Conservation (phyloP, 2,888 invertebrate species). For the Drosophila nr. perissopoda region DNA sequence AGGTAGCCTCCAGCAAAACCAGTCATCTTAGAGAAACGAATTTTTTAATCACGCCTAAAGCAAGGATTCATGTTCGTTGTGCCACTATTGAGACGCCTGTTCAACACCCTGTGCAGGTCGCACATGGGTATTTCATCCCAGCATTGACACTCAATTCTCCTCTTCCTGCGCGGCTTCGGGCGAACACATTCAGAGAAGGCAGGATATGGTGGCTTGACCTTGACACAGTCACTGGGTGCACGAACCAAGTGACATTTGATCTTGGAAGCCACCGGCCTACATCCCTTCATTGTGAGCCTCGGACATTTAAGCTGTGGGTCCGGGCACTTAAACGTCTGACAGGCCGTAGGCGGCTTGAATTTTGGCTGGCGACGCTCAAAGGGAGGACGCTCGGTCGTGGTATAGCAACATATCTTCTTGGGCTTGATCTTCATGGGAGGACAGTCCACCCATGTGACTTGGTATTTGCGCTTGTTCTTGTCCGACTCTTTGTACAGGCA, state of each 20-base stretch:
- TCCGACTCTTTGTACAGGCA: slow-evolving; percentile 60
- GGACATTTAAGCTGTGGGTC: slow-evolving; percentile 19
- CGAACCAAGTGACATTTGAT: slow-evolving; percentile 20
- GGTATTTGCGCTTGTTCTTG: slow-evolving; percentile 69
- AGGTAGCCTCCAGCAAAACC: neutral
- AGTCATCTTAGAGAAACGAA: too few species aligned
- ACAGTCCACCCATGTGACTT: slow-evolving; percentile 78
- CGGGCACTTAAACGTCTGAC: neutral
- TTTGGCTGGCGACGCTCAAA: slow-evolving; percentile 42
- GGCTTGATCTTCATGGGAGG: slow-evolving; percentile 58
- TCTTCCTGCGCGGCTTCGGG: slow-evolving; percentile 4
- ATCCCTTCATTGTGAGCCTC: slow-evolving; percentile 27
- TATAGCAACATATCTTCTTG: slow-evolving; percentile 63
- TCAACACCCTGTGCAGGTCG: neutral
- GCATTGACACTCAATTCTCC: slow-evolving; percentile 50
- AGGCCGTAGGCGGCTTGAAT: slow-evolving; percentile 19
- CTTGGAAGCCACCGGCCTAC: slow-evolving; percentile 5
- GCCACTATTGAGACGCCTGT: slow-evolving; percentile 6
- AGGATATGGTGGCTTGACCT: slow-evolving; percentile 62
- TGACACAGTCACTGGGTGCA: slow-evolving; percentile 23
- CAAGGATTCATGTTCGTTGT: slow-evolving; percentile 29
- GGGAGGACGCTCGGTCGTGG: slow-evolving; percentile 28
- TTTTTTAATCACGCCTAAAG: neutral
- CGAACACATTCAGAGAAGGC: slow-evolving; percentile 56
- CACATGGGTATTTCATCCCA: slow-evolving; percentile 29